Conservation (phyloP, 2,888 invertebrate species). For the Temnothorax unifasciatus region DNA sequence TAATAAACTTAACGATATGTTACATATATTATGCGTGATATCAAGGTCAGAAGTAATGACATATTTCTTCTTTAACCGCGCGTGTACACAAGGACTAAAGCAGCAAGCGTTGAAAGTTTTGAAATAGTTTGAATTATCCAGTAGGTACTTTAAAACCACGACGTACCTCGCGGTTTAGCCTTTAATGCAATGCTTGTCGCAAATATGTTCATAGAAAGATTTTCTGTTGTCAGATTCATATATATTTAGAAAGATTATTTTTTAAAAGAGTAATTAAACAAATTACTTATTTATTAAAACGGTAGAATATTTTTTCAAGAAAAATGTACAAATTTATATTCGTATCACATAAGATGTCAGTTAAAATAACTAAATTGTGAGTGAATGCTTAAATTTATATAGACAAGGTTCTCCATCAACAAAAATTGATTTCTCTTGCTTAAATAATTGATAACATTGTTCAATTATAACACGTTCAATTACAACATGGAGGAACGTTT, state of each 20-base stretch:
- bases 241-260: neutral
- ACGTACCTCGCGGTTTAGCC: constrained; percentile 48
- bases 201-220: constrained; percentile 44
- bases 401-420: neutral
- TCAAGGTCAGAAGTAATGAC: constrained; percentile 52
- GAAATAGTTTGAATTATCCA: constrained; percentile 56
- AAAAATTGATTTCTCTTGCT: neutral
- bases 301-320: neutral
- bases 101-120: constrained; percentile 50
- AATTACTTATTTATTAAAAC: neutral
- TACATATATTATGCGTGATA: neutral
- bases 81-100: constrained; percentile 28
- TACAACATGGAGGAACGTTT: neutral
- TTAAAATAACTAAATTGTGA: neutral
- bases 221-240: neutral
- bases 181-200: constrained; percentile 45
- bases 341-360: neutral
- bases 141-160: constrained; percentile 52
- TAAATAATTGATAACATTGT: neutral
- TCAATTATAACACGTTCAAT: constrained; percentile 18
- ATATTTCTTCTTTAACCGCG: constrained; percentile 47
- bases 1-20: neutral
- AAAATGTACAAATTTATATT: neutral
- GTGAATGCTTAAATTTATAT: neutral
- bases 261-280: neutral